Evolutionary conservation across 2,113 vertebrate genomes (phyloP).

Genomic region (Cinclus cinclus): DNA sequence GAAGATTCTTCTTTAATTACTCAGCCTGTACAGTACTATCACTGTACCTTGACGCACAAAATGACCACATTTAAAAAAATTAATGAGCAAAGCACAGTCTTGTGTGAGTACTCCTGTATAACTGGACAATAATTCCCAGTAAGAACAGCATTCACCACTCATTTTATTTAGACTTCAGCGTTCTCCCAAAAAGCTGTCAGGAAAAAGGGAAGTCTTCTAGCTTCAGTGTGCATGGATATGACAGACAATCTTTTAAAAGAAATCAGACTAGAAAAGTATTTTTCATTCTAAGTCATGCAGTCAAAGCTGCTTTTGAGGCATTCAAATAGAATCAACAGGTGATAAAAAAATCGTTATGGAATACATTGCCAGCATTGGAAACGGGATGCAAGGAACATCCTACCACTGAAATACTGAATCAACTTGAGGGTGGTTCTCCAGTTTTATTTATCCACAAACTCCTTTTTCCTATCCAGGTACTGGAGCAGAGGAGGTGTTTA

Average conservation of each 20-base stretch:
- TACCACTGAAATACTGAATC: background rate
- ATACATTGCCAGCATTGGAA: background rate
- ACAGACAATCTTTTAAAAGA: background rate
- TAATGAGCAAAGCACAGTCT: constrained; percentile 18
- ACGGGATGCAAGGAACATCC: background rate
- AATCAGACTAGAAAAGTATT: constrained; percentile 62
- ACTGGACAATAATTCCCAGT: background rate
- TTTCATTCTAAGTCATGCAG: background rate
- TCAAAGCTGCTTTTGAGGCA: constrained; percentile 10
- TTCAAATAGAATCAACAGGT: constrained; percentile 9
- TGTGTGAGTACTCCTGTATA: background rate
- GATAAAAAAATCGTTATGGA: background rate
- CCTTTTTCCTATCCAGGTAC: accelerated
- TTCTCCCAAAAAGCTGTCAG: background rate
- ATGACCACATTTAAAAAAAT: constrained; percentile 50
- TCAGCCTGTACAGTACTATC: background rate
- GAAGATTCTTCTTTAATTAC: background rate
- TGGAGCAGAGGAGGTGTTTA: background rate
- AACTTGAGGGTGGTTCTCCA: background rate
- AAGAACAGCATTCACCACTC: background rate
- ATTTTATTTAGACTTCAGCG: background rate
- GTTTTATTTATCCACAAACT: background rate
- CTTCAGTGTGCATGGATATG: background rate
- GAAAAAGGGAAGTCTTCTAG: background rate
- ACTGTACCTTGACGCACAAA: constrained; percentile 45